Evolutionary conservation across 1,140 invertebrate species (phyloP).

Genomic region (Ephestia elutella): DNA sequence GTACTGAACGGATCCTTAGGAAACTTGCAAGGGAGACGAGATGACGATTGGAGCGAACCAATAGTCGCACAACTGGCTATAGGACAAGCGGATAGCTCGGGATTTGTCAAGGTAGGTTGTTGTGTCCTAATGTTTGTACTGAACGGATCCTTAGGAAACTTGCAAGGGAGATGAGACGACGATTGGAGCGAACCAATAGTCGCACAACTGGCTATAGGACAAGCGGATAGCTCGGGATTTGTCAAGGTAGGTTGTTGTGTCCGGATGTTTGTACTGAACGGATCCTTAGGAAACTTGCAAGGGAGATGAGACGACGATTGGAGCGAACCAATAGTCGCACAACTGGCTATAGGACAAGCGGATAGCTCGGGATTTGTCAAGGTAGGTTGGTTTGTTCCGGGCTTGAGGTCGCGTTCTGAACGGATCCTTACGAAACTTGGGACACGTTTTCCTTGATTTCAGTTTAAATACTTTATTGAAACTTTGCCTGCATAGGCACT

Average conservation of each 20-base stretch:
- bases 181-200: constrained; percentile 52
- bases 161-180: constrained; percentile 31
- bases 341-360: constrained; percentile 29
- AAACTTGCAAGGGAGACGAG: constrained; percentile 33
- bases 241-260: constrained; percentile 21
- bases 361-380: constrained; percentile 12
- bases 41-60: constrained; percentile 49
- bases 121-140: background rate
- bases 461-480: no score
- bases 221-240: constrained; percentile 7
- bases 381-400: constrained; percentile 17
- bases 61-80: constrained; percentile 34
- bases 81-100: constrained; percentile 14
- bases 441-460: no score
- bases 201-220: constrained; percentile 30
- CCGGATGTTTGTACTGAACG: no score
- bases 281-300: no score
- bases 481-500: no score
- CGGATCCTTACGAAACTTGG: constrained; percentile 25
- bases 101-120: constrained; percentile 21
- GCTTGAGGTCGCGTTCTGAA: no score
- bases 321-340: constrained; percentile 14
- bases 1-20: no score
- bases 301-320: constrained; percentile 11
- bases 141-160: constrained; percentile 15